Evolutionary conservation across 2,113 vertebrate species (phyloP), one percentile per base, ranked within the genome.

Genomic region (Phalacrocorax pelagicus): DNA sequence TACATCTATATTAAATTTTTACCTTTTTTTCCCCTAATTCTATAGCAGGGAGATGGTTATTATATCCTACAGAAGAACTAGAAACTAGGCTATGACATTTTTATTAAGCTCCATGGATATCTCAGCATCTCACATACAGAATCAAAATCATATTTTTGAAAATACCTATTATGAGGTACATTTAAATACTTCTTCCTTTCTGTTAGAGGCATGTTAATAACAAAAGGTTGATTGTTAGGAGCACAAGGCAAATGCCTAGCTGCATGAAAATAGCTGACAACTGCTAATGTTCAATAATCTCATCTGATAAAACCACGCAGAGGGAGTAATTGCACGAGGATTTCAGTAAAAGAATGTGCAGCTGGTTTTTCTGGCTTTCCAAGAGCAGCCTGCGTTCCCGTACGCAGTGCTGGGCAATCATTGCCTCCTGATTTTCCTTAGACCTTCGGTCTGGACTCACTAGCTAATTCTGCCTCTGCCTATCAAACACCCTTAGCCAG

Each of bases 241-340:
- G 51, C 1, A 7, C 69, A 61, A 73, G 65, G 79, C 71, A 78
- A 86, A 88, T 63, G 70, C 78, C 46, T 81, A 81, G 46, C 82
- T 92, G 42, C 47, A n/a, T 87, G 89, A 92, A 90, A 97, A 95
- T n/a, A 79, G 82, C 94, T 97, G 94, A 94, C 89, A 97, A 57
- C 81, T 78, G 57, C 80, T 90, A 24, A 11, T 38, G 67, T 81
- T 90, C 93, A 85, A 10, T 58, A 86, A 92, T 77, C 38, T 92
- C 44, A 84, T 85, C 62, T 75, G 86, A 96, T 84, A 88, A 90
- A 97, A 77, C 55, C 59, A 83, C 0, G 11, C 52, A 82, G 82
- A 75, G 66, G 86, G 73, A 95, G 65, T 30, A 61, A 61, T 69
- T 89, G 67, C 70, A 32, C 1, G 16, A 86, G 63, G 61, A 72